phyloP scores from a whole-genome alignment of 2,113 vertebrate genomes.

The Ctenodactylus gundi region DNA sequence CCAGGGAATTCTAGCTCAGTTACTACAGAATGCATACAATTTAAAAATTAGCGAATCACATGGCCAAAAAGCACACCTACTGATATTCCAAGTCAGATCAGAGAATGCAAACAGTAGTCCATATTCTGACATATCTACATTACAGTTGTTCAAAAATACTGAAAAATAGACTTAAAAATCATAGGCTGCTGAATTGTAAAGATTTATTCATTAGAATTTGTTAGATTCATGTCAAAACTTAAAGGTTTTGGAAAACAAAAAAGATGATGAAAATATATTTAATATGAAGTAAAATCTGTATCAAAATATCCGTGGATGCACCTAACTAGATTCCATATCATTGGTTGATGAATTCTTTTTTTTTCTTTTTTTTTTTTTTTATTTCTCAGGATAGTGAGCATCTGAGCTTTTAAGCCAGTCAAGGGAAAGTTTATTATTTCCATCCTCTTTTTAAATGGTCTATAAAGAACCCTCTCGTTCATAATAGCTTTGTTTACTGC shows the following conservation, averaged over 20 bases:
- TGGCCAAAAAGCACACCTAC: neutral
- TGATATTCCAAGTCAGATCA: neutral
- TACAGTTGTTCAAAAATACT: neutral
- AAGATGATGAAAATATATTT: constrained; percentile 37
- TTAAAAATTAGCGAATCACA: neutral
- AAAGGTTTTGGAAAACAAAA: constrained; percentile 23
- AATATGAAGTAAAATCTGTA: constrained; percentile 54
- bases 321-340: constrained; percentile 64
- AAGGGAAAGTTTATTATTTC: constrained; percentile 82
- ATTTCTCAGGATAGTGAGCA: constrained; percentile 68
- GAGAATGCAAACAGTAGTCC: neutral
- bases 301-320: constrained; percentile 60
- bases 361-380: constrained; percentile 54
- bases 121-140: neutral
- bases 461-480: constrained; percentile 83
- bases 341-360: constrained; percentile 59
- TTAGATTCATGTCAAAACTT: constrained; percentile 52
- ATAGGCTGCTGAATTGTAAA: neutral
- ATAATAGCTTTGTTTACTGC: constrained; percentile 89
- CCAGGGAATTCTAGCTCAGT: neutral
- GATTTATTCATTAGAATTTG: constrained; percentile 11
- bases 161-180: neutral
- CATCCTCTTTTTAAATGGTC: constrained; percentile 82
- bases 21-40: neutral
- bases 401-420: constrained; percentile 79